Percentiles rank a stretch among this genome's conserved stretches.
Conservation (phyloP, 2,797 vertebrate species). For the Urosaurus nigricauda region DNA sequence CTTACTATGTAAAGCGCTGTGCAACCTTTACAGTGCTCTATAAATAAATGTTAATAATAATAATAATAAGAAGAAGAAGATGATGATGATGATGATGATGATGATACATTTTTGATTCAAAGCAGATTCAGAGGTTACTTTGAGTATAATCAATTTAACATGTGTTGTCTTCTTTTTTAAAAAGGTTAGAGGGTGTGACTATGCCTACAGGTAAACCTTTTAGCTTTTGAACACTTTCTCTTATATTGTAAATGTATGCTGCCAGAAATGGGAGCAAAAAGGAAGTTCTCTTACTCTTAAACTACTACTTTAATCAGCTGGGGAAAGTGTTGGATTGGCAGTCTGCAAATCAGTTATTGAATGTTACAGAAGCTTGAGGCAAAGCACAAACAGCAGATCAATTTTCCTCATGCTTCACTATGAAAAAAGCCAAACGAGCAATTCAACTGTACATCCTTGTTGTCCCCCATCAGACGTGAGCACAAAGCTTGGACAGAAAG, state of each 20-base stretch:
- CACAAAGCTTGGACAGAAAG: slow-evolving; percentile 22
- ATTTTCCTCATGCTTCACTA: not conserved
- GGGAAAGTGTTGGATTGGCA: not conserved
- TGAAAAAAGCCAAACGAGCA: not conserved
- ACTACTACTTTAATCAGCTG: slow-evolving; percentile 1
- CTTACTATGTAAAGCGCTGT: no score
- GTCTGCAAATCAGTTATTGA: slow-evolving; percentile 20
- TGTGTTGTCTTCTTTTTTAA: not conserved
- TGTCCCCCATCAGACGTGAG: not conserved
- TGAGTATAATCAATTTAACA: not conserved
- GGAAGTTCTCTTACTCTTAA: not conserved
- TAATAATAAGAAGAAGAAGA: no score
- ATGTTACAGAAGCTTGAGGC: not conserved
- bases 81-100: no score
- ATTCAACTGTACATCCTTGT: not conserved
- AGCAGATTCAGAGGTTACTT: not conserved
- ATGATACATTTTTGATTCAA: not conserved
- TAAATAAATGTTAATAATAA: no score
- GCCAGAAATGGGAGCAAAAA: not conserved
- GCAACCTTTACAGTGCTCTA: no score
- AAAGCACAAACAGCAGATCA: slow-evolving; percentile 5
- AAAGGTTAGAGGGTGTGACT: not conserved
- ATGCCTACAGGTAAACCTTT: not conserved
- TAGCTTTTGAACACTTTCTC: not conserved
- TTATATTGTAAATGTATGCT: not conserved